A percentile compares a stretch with the other conserved stretches of the same genome.
phyloP scores from a whole-genome alignment of 2,888 invertebrate species.

The Sepioteuthis lessoniana region DNA sequence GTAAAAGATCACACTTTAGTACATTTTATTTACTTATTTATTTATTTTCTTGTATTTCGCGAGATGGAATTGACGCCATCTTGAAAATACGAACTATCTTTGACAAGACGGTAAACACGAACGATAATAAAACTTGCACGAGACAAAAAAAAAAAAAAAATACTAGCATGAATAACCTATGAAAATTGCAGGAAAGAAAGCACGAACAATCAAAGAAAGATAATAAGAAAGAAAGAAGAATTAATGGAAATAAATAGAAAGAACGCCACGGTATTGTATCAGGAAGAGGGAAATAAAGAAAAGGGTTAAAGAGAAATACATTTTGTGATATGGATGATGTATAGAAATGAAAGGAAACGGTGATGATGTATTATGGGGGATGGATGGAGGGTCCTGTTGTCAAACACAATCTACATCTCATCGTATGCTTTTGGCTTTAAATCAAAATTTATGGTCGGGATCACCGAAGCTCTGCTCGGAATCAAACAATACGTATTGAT shows the following conservation, averaged over 20 bases:
- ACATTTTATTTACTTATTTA: no score
- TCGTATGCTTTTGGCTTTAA: conserved; percentile 33
- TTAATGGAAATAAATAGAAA: background rate
- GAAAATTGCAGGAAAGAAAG: background rate
- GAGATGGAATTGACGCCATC: no score
- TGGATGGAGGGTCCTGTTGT: background rate
- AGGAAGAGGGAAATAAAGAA: background rate
- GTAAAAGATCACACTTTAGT: no score
- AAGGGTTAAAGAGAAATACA: background rate
- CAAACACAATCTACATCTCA: background rate
- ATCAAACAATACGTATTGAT: conserved; percentile 6
- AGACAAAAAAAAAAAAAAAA: no score
- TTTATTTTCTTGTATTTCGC: no score
- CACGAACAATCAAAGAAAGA: background rate
- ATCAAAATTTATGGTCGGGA: conserved; percentile 3
- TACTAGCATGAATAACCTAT: no score
- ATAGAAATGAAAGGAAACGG: background rate
- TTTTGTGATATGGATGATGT: background rate
- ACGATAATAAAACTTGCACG: no score
- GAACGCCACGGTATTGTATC: background rate
- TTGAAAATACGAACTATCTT: no score
- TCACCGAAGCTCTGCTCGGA: background rate
- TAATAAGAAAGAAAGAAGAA: background rate
- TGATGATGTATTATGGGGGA: background rate
- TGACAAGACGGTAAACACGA: no score